Evolutionary conservation across 2,797 vertebrate genomes (phyloP), one percentile per base, ranked within the genome.

Genomic region (Phoebastria nigripes): DNA sequence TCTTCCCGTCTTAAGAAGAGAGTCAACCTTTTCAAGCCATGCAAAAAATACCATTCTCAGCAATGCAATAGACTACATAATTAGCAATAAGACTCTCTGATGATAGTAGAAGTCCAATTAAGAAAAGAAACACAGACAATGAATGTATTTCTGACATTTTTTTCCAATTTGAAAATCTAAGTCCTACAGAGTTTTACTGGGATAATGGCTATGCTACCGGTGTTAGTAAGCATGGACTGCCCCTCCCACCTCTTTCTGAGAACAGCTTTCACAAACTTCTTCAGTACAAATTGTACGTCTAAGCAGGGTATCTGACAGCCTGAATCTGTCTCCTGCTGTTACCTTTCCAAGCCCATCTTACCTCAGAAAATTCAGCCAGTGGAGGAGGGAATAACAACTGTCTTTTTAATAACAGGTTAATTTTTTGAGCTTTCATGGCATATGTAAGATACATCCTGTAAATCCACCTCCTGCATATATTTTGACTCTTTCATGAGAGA

Each of bases 231-330:
- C 21, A 51, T 2, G 4, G 56, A 61, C 21, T 33, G 8, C 2
- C 29, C 2, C 3, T 44, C 22, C 61, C 24, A 65, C 12, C 29
- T 52, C 8, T 51, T n/a, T 52, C 33, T 55, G 35, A 79, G 28
- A 76, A 21, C 4, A 37, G 6, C 11, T 82, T 92, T 87, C 70
- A 87, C 11, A 44, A 31, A 70, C 4, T 61, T 69, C 11, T 78
- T 65, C 41, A 67, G 18, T 37, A 51, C n/a, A 47, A 76, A 62
- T 5, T 59, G 15, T 37, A 72, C 0, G 0, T 67, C 35, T 42
- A 51, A 93, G 24, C 19, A 72, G 15, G 2, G 11, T 72, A 42
- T 61, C 70, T 71, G 44, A 74, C 31, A 86, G 28, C 14, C 29
- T 67, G 19, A 65, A 8, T 58, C 37, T 47, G 6, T 42, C 46